Evolutionary conservation across 1,140 invertebrate species (phyloP).

Genomic region (Pogonomyrmex californicus): DNA sequence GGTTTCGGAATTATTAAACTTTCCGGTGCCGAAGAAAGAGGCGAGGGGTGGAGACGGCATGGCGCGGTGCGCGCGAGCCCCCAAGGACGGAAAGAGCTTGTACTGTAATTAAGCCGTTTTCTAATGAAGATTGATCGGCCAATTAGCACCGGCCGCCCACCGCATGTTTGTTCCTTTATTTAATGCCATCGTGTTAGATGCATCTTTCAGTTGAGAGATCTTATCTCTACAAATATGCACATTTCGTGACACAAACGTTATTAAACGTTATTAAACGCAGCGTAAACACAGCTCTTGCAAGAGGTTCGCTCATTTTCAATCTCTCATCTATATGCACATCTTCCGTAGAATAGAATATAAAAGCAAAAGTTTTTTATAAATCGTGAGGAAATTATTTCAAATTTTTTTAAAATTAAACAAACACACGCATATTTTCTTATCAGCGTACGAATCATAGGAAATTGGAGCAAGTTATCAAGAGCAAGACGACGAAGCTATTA

Average conservation of each 20-base stretch:
- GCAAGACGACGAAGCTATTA: background rate
- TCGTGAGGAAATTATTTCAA: background rate
- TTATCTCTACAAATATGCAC: background rate
- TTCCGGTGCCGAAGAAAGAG: constrained; percentile 61
- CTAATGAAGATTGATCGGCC: constrained; percentile 84
- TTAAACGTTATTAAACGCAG: background rate
- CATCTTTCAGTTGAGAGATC: background rate
- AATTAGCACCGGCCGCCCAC: constrained; percentile 81
- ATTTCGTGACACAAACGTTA: background rate
- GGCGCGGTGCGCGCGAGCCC: background rate
- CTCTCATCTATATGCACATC: too few species aligned
- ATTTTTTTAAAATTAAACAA: background rate
- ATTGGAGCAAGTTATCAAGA: background rate
- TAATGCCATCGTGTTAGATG: constrained; percentile 36
- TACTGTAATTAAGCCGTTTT: constrained; percentile 83
- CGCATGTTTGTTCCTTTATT: constrained; percentile 77
- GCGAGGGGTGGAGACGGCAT: background rate
- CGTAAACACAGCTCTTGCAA: background rate
- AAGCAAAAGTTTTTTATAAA: background rate
- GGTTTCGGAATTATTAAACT: constrained; percentile 80
- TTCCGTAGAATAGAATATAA: background rate
- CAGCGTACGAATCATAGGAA: background rate
- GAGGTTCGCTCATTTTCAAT: background rate
- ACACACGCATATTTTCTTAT: background rate
- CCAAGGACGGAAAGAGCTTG: constrained; percentile 64